Conservation (phyloP, 2,113 vertebrate species). For the Brachypteracias leptosomus region DNA sequence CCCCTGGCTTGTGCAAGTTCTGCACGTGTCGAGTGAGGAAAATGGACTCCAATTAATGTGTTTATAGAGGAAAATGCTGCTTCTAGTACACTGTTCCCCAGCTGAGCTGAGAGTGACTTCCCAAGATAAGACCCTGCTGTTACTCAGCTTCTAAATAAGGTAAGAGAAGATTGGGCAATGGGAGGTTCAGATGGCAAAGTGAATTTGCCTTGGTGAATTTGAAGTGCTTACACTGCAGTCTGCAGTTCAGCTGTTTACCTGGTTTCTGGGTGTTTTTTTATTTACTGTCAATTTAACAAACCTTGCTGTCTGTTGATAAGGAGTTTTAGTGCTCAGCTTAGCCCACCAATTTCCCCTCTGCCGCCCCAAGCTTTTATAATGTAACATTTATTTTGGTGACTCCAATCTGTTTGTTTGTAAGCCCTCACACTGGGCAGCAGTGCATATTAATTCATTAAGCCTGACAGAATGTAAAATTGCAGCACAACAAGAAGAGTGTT, state of each 20-base stretch:
- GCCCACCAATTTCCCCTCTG: neutral
- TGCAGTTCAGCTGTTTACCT: slow-evolving; percentile 3
- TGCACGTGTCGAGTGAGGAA: neutral
- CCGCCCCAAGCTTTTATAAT: neutral
- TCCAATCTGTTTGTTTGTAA: neutral
- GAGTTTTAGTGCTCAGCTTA: neutral
- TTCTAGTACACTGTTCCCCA: neutral
- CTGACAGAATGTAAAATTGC: neutral
- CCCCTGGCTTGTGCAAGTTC: neutral
- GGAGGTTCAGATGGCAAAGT: neutral
- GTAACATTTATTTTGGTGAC: neutral
- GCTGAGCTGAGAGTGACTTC: slow-evolving; percentile 19
- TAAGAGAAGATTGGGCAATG: neutral
- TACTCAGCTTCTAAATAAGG: neutral
- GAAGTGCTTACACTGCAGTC: slow-evolving; percentile 38
- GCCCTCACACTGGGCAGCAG: neutral
- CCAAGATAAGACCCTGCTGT: slow-evolving; percentile 49
- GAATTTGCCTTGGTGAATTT: slow-evolving; percentile 44
- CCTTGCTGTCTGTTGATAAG: slow-evolving; percentile 54
- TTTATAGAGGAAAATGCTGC: slow-evolving; percentile 4
- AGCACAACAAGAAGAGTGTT: neutral
- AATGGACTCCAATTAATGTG: neutral
- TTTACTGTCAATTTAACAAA: neutral
- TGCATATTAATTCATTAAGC: neutral
- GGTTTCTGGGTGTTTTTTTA: neutral